Base-by-base conservation (phyloP, 2,888 invertebrate species). In the Holacanthella duospinosa region DNA sequence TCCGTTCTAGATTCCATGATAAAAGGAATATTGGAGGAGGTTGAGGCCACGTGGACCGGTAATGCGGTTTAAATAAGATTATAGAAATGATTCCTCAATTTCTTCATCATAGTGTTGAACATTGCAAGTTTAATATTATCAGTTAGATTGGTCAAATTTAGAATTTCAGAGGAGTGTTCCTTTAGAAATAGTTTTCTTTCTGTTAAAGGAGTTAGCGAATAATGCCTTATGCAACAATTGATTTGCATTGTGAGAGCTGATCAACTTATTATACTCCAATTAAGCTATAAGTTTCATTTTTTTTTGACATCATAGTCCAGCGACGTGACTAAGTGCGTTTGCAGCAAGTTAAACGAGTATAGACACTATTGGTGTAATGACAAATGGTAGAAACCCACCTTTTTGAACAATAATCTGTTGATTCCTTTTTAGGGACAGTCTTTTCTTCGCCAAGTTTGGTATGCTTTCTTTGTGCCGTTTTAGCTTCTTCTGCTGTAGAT, bases 361-460 rank as follows among this genome's bases (percentile, higher is more conserved):
- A 3, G 36, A 21, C n/a, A 58, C 6, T 9, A 29, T 4, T 58
- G 58, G 58, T 29, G 58, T 4, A 4, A 58, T 16, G 24, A 58
- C 3, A 29, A 58, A 29, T 4, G 58, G 58, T 9, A 58, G 58
- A 58, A 58, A 58, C 9, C 58, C 58, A 12, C 58, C 58, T 36
- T 58, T n/a, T 25, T 58, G 58, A 6, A 58, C 29, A 26, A 28
- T 21, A 9, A 58, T 36, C 3, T n/a, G 9, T 43, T 58, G 28
- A 12, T 29, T 58, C 25, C 25, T 58, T 25, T 58, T 58, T n/a
- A 26, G 24, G 12, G 29, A 29, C 16, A 28, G 19, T 29, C 24
- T 6, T 58, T 12, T 29, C 6, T 9, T 21, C 3, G 29, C 58
- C 12, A 58, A 4, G 6, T 58, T 58, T 58, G 29, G 9, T 21